phyloP scores from a whole-genome alignment of 92 coral and sea anemone genomes.

The Siderastrea radians region DNA sequence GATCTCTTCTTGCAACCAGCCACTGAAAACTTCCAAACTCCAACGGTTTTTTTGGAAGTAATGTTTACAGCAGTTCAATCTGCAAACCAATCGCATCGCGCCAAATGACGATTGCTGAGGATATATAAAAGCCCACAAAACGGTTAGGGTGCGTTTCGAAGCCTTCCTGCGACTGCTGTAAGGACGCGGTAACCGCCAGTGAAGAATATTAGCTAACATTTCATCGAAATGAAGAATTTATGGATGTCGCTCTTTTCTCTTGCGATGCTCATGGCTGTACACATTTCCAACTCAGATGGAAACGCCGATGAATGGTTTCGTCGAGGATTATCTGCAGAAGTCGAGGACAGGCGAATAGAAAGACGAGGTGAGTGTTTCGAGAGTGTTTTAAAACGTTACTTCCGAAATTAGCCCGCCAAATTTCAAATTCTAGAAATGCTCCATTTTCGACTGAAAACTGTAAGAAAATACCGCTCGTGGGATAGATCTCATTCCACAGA shows the following conservation, averaged over 20 bases:
- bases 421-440: no score
- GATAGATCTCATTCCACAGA: no score
- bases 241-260: not conserved
- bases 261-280: not conserved
- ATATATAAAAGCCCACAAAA: not conserved
- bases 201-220: not conserved
- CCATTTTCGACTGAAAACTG: no score
- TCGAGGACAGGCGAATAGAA: not conserved
- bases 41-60: not conserved
- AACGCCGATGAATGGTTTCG: not conserved
- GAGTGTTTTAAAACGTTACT: not conserved
- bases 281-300: not conserved
- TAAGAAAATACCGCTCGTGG: no score
- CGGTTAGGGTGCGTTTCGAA: not conserved
- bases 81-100: not conserved
- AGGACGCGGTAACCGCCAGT: not conserved
- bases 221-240: not conserved
- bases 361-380: conserved; percentile 1
- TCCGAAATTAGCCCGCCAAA: no score
- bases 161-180: not conserved
- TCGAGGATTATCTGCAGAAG: not conserved
- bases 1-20: not conserved
- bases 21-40: not conserved
- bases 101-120: not conserved
- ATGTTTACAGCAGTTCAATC: not conserved